Evolutionary conservation across 2,888 invertebrate genomes (phyloP).

Genomic region (Oeneis ivallda): DNA sequence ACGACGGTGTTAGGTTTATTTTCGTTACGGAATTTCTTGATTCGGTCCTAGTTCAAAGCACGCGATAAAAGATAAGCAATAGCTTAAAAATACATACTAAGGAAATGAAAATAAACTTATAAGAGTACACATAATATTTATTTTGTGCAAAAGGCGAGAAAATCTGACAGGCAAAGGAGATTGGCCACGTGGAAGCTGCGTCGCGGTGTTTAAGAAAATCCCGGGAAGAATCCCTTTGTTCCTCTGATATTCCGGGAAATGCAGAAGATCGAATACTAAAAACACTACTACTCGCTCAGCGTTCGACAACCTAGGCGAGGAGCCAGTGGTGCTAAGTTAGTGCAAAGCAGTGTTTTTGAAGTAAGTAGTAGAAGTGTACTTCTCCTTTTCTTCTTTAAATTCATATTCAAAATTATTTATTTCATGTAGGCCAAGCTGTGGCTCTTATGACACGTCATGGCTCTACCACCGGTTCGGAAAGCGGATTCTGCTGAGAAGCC

Average conservation of each 20-base stretch:
- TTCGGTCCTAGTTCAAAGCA: too few species aligned
- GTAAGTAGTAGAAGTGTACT: not conserved
- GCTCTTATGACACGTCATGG: too few species aligned
- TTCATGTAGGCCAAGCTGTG: too few species aligned
- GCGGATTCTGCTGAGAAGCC: too few species aligned
- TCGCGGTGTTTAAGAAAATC: conserved; percentile 23
- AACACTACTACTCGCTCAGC: conserved; percentile 35
- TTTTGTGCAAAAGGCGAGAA: conserved; percentile 12
- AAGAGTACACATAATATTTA: conserved; percentile 9
- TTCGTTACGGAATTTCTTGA: too few species aligned
- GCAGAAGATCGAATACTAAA: conserved; percentile 36
- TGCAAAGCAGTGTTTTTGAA: not conserved
- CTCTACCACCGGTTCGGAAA: too few species aligned
- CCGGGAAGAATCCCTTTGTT: conserved; percentile 32
- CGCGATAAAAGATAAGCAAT: too few species aligned
- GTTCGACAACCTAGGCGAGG: conserved; percentile 14
- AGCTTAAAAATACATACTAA: not conserved
- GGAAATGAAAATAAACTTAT: not conserved
- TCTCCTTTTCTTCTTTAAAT: too few species aligned
- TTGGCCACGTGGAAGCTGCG: conserved; percentile 5
- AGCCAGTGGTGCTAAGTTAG: not conserved
- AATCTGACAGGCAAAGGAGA: conserved; percentile 17
- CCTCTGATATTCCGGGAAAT: conserved; percentile 33
- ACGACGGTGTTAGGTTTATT: too few species aligned
- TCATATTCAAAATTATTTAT: too few species aligned